Evolutionary conservation across 2,888 invertebrate genomes (phyloP), one percentile per base, ranked within the genome.

Genomic region (Priocnemis perturbator): DNA sequence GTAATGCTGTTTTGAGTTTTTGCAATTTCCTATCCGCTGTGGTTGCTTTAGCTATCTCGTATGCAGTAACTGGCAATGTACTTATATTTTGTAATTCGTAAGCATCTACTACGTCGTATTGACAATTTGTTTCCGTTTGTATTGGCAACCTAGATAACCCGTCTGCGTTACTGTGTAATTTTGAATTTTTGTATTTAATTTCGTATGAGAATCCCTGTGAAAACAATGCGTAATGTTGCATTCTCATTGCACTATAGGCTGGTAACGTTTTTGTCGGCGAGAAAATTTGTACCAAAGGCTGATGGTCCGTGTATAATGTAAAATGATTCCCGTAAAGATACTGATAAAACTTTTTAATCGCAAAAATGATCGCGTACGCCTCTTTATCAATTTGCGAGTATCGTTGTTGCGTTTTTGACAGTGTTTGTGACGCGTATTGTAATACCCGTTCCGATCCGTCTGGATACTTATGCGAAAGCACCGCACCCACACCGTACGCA

Each of bases 361-460:
- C 60, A 17, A 57, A 69, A 26, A 64, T 37, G 9, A 64, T 68
- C 1, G 59, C 56, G n/a, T 68, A 63, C 3, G 67, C 55, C 21
- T 68, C 59, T 37, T 45, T 59, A 15, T 61, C 23, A 0, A 55
- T 60, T 15, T 60, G 60, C 0, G 21, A 45, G 21, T 50, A 56
- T 14, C 15, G 2, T 3, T 20, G 14, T 44, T 64, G 53, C 0
- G 37, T 66, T 47, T 60, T 30, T 9, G 37, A 17, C 11, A 66
- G 5, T 1, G 60, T 56, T 21, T 48, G 14, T 48, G 60, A 66
- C 5, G 60, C 60, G 2, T 56, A 60, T 14, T 66, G 56, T 19
- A 66, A 15, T 3, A 23, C 56, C 14, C 60, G 20, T 56, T 60
- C 60, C 14, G 30, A 15, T 44, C 60, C 37, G 26, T 56, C 66